phyloP scores from a whole-genome alignment of 92 coral and sea anemone genomes.

The Paramuricea clavata region DNA sequence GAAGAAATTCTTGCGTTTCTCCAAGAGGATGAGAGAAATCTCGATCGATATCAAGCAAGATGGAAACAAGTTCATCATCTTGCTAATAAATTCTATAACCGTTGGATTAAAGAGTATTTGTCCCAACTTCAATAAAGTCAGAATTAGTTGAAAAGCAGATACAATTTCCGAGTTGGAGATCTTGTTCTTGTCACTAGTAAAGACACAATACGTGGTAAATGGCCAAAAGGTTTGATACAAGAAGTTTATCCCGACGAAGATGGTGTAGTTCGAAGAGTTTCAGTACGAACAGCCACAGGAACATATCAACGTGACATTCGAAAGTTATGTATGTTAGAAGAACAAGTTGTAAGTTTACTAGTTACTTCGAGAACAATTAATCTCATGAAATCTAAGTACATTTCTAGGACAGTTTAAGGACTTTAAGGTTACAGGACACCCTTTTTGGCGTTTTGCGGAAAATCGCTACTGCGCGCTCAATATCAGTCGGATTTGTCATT shows the following conservation, averaged over 20 bases:
- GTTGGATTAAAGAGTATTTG: slow-evolving; percentile 53
- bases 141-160: slow-evolving; percentile 56
- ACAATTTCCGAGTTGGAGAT: slow-evolving; percentile 67
- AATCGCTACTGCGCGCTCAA: too few species aligned
- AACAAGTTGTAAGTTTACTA: slow-evolving; percentile 4
- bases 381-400: too few species aligned
- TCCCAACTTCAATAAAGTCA: slow-evolving; percentile 70
- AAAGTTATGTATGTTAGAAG: slow-evolving; percentile 55
- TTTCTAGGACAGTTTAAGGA: too few species aligned
- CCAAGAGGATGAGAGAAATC: slow-evolving; percentile 41
- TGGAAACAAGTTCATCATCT: slow-evolving; percentile 70
- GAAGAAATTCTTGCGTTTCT: slow-evolving; percentile 37
- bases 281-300: slow-evolving; percentile 59
- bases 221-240: slow-evolving; percentile 69
- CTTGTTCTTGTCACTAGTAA: slow-evolving; percentile 41
- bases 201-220: not conserved
- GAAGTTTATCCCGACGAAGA: slow-evolving; percentile 57
- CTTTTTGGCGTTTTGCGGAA: too few species aligned
- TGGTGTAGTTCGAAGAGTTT: slow-evolving; percentile 57
- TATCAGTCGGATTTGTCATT: too few species aligned
- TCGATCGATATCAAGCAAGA: slow-evolving; percentile 56
- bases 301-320: slow-evolving; percentile 53
- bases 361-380: too few species aligned
- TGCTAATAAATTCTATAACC: slow-evolving; percentile 45
- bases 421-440: too few species aligned